These are phyloP conservation scores for Dynastes grantii DNA, from an alignment of 2,888 invertebrate genomes.

Conservation along the genomic window DNA sequence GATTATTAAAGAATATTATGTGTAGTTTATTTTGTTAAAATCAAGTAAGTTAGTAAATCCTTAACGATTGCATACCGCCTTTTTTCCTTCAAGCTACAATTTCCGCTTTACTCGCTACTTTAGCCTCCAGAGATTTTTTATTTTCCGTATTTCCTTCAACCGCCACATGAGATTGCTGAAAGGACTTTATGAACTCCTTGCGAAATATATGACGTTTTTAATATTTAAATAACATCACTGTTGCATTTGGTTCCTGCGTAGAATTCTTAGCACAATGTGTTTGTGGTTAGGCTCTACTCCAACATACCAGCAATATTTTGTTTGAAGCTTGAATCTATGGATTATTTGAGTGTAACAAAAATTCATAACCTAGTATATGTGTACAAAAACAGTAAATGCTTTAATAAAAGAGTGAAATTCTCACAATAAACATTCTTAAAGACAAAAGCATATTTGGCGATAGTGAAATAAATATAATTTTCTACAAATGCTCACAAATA, in stretches of 20 bases:
- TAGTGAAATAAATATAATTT: no score
- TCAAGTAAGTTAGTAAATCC: conserved; percentile 6
- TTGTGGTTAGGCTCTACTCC: background rate
- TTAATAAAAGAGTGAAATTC: no score
- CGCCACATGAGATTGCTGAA: conserved; percentile 30
- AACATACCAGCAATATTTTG: background rate
- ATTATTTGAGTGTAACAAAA: background rate
- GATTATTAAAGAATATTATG: background rate
- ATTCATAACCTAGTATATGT: no score
- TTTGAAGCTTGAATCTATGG: background rate
- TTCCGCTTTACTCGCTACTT: conserved; percentile 30
- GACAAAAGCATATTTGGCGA: no score
- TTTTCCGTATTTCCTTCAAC: conserved; percentile 32
- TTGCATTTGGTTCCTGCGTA: conserved; percentile 33
- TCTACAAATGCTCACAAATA: no score
- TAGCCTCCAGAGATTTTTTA: conserved; percentile 33
- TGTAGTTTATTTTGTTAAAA: background rate
- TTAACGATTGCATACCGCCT: conserved; percentile 5
- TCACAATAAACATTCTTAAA: no score
- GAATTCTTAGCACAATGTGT: conserved; percentile 23
- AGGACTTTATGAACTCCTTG: conserved; percentile 33
- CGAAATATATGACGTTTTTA: conserved; percentile 39
- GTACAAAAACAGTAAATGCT: no score
- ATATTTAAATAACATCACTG: conserved; percentile 35
- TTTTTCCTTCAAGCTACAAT: conserved; percentile 20